phyloP scores from a whole-genome alignment of 2,888 invertebrate species.

The Thysanoteuthis rhombus region DNA sequence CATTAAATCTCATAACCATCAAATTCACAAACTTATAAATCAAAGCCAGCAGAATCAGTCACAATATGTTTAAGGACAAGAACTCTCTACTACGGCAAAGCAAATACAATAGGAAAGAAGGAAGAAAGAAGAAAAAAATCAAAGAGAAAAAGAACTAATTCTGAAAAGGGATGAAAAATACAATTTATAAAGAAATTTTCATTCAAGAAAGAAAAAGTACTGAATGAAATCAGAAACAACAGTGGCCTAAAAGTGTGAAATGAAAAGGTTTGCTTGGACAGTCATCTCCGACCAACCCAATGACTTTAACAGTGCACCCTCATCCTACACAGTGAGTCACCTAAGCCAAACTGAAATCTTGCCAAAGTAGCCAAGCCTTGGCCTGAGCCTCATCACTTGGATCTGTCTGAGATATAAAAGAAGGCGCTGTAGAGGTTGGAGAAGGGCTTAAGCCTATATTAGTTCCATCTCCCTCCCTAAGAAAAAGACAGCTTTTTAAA shows the following conservation, averaged over 20 bases:
- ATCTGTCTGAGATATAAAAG: neutral
- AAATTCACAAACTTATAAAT: too few relatives aligned
- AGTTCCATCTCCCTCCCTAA: neutral
- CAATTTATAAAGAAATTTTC: too few relatives aligned
- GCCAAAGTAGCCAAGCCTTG: neutral
- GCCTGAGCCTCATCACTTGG: neutral
- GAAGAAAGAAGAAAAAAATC: too few relatives aligned
- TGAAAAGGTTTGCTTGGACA: neutral
- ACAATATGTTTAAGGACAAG: too few relatives aligned
- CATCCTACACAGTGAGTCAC: neutral
- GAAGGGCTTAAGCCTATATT: neutral
- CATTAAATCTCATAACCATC: too few relatives aligned
- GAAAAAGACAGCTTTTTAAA: neutral
- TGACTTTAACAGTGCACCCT: neutral
- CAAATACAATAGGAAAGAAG: too few relatives aligned
- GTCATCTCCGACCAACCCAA: neutral
- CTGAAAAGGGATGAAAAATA: too few relatives aligned
- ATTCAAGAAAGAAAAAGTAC: too few relatives aligned
- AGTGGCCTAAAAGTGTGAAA: neutral
- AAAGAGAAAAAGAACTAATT: too few relatives aligned
- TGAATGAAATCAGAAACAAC: too few relatives aligned
- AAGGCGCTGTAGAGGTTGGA: neutral
- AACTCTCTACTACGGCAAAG: too few relatives aligned
- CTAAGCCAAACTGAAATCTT: neutral
- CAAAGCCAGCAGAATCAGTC: too few relatives aligned